Conservation (phyloP, 2,888 invertebrate genomes). For the Linyphia triangularis region DNA sequence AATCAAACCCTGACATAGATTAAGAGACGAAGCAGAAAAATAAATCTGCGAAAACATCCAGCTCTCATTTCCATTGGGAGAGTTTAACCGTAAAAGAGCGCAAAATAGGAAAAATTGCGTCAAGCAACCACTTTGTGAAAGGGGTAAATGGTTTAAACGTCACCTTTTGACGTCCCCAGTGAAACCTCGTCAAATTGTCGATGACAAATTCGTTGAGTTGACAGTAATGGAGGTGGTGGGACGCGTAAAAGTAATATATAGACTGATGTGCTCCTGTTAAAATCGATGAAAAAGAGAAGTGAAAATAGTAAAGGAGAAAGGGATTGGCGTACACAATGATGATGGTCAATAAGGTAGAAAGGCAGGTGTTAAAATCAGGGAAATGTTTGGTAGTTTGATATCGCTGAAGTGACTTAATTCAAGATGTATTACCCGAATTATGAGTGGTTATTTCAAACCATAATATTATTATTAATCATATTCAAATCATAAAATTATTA, state of each 20-base stretch:
- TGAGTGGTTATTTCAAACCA: too few relatives aligned
- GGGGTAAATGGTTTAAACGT: conserved; percentile 53
- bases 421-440: too few relatives aligned
- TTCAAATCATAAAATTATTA: too few relatives aligned
- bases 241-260: conserved; percentile 58
- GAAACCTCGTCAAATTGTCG: conserved; percentile 49
- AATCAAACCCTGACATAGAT: not conserved
- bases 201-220: conserved; percentile 57
- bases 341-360: not conserved
- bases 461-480: too few relatives aligned
- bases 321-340: conserved; percentile 20
- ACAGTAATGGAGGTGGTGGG: conserved; percentile 46
- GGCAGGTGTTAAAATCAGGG: not conserved
- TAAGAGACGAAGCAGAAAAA: not conserved
- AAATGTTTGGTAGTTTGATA: too few relatives aligned
- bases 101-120: conserved; percentile 28
- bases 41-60: not conserved
- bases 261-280: conserved; percentile 36
- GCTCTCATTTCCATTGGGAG: conserved; percentile 29
- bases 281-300: not conserved
- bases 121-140: conserved; percentile 41
- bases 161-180: conserved; percentile 36
- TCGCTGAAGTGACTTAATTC: too few relatives aligned
- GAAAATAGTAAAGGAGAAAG: not conserved
- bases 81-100: conserved; percentile 17